phyloP scores from a whole-genome alignment of 1,140 invertebrate genomes.

The Microplitis demolitor region DNA sequence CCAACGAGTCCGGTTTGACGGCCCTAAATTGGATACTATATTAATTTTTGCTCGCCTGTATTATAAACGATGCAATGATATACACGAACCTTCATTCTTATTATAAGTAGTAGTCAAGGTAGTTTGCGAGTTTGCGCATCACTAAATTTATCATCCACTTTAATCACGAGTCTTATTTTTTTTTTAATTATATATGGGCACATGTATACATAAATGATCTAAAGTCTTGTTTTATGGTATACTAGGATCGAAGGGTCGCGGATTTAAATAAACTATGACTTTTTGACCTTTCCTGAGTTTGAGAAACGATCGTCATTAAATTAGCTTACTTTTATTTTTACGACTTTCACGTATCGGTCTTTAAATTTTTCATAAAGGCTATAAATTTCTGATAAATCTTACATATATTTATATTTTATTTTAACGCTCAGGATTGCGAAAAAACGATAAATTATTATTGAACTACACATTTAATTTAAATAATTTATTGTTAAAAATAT shows the following conservation, averaged over 20 bases:
- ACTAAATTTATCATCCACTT: not conserved
- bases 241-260: too few species aligned
- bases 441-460: too few species aligned
- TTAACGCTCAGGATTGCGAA: not conserved
- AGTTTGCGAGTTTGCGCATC: not conserved
- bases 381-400: not conserved
- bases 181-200: too few species aligned
- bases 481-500: too few species aligned
- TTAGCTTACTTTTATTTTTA: not conserved
- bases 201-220: too few species aligned
- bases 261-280: not conserved
- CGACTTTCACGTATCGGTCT: not conserved
- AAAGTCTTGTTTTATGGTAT: not conserved
- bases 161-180: too few species aligned
- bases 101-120: too few species aligned
- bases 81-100: not conserved
- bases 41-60: slow-evolving; percentile 30
- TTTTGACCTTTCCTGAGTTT: not conserved
- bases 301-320: not conserved
- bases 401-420: not conserved
- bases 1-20: slow-evolving; percentile 33
- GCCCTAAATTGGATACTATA: slow-evolving; percentile 38
- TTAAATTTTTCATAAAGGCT: not conserved
- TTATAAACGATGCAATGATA: slow-evolving; percentile 2
- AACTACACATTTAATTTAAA: too few species aligned